Percentiles rank a stretch among this genome's conserved stretches.
Conservation (phyloP, 2,797 vertebrate genomes). For the Morelia viridis region DNA sequence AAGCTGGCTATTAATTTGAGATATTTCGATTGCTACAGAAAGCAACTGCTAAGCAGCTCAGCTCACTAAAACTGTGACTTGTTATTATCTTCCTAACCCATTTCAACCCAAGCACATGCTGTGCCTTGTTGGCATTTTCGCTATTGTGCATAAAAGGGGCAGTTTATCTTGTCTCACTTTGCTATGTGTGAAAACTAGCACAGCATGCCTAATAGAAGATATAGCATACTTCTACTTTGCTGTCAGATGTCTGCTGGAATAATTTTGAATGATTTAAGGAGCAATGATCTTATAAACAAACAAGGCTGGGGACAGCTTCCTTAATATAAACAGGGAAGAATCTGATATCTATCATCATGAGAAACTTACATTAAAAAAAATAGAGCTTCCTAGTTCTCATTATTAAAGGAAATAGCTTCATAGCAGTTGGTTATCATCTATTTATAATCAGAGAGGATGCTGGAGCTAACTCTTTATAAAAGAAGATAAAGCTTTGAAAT, state of each 20-base stretch:
- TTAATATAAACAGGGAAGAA: neutral
- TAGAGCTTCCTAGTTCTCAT: neutral
- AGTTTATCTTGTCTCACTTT: neutral
- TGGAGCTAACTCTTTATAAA: neutral
- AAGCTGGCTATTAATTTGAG: constrained; percentile 16
- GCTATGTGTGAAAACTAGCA: constrained; percentile 27
- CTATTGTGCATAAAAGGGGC: neutral
- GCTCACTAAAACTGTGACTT: neutral
- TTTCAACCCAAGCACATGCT: neutral
- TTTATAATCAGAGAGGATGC: neutral
- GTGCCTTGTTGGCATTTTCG: neutral
- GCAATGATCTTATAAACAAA: constrained; percentile 1
- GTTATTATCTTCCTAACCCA: constrained; percentile 22
- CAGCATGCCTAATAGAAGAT: neutral
- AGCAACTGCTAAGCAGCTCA: constrained; percentile 26
- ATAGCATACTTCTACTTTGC: neutral
- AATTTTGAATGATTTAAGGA: neutral
- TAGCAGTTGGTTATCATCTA: neutral
- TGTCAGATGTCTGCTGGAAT: constrained; percentile 7
- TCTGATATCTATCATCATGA: neutral
- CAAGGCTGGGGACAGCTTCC: neutral
- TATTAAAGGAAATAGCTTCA: neutral
- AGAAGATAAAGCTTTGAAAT: neutral
- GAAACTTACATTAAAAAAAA: neutral
- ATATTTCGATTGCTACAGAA: constrained; percentile 35